Percentiles rank a stretch among this genome's conserved stretches.
Conservation (phyloP, 2,797 vertebrate species). For the Xenops minutus region DNA sequence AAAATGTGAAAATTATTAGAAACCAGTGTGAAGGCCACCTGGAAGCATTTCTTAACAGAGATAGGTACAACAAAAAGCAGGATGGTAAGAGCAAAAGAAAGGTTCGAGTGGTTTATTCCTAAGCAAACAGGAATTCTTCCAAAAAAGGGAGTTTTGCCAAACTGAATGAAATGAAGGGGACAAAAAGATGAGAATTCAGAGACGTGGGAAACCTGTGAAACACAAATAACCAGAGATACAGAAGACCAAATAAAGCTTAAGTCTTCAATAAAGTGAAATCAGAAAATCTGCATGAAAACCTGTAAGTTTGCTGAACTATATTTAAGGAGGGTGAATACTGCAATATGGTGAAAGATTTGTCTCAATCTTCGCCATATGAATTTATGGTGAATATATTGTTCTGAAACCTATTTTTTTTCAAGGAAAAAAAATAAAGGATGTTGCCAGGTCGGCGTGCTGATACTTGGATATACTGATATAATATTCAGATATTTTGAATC, state of each 20-base stretch:
- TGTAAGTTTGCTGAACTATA: neutral
- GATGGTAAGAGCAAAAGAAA: neutral
- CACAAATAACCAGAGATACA: neutral
- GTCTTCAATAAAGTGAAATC: neutral
- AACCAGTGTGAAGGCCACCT: neutral
- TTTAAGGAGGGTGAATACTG: neutral
- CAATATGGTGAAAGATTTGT: neutral
- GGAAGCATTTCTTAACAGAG: neutral
- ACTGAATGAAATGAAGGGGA: neutral
- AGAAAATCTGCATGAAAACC: neutral
- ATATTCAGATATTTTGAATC: neutral
- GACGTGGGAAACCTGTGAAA: neutral
- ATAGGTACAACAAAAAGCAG: neutral
- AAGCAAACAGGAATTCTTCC: neutral
- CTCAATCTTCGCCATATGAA: neutral
- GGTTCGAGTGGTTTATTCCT: neutral
- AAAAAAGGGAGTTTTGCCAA: neutral
- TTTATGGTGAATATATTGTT: neutral
- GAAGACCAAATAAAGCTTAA: neutral
- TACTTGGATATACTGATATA: neutral
- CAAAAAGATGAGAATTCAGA: neutral
- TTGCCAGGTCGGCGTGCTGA: neutral
- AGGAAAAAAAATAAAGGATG: neutral
- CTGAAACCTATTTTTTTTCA: neutral
- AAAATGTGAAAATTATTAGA: neutral